Base-by-base conservation (phyloP, 2,113 vertebrate species). In the Capreolus pygargus region DNA sequence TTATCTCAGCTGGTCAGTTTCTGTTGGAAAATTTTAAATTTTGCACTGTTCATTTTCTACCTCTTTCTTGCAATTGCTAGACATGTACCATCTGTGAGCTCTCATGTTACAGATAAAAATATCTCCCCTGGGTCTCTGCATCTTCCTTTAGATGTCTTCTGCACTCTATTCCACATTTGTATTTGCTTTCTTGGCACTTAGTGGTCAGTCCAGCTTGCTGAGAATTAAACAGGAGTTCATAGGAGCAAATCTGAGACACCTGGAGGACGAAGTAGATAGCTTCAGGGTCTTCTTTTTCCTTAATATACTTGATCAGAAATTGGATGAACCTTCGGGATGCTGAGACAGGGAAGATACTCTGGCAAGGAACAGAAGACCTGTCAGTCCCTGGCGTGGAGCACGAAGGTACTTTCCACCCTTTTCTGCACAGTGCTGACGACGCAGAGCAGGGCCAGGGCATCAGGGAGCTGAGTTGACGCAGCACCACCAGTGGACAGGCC, bases 321-420 rank as follows among this genome's bases (percentile, higher is more conserved):
- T 99, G 99, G 99, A 99, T 99, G 99, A 99, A 99, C 97, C 99
- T 99, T 85, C 99, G 99, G 55, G 99, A 99, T 99, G 99, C 99
- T n/a, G 99, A 99, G 97, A 99, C 99, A 3, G 99, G 99, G 60
- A 99, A 99, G 96, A 99, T 99, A 89, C 99, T 99, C 87, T 99
- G 99, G 99, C 99, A 99, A 98, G 99, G 99, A 97, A 99, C 99
- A 30, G 99, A 99, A 98, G 99, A 99, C 96, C 99, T 99, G 43
- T 99, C 99, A 15, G 98, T 99, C 89, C 99, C 99, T 57, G 99
- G 99, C 90, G 99, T 99, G 93, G 99, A 99, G 86, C 99, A 99
- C 95, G 99, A 99, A 99, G 99, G 99, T 99, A 99, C 70, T 36
- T 93, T 36, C 39, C 14, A 45, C 43, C n/a, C 74, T 89, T 67